Evolutionary conservation across 2,797 vertebrate genomes (phyloP).

Genomic region (Pachyuromys duprasi): DNA sequence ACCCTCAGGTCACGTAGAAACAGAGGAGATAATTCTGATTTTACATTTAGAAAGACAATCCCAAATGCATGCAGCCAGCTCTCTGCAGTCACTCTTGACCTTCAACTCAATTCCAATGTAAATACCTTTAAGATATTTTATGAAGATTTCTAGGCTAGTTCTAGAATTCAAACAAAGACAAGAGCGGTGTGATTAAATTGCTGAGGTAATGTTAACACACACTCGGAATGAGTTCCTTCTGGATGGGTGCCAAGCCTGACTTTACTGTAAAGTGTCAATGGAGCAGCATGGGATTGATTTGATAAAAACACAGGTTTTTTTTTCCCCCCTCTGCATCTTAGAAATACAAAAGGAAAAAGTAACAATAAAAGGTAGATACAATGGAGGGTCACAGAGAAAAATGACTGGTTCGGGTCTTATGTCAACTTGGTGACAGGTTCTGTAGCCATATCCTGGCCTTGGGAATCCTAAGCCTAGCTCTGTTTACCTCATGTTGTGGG

Average conservation of each 20-base stretch:
- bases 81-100: not conserved
- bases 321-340: not conserved
- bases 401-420: not conserved
- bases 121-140: not conserved
- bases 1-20: not conserved
- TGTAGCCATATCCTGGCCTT: not conserved
- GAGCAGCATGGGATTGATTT: not conserved
- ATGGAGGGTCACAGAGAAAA: not conserved
- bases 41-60: not conserved
- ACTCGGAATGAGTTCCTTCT: not conserved
- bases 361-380: not conserved
- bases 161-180: not conserved
- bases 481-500: not conserved
- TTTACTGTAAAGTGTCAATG: not conserved
- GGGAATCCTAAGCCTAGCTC: not conserved
- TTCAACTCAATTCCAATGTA: not conserved
- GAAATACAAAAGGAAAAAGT: not conserved
- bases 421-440: not conserved
- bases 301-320: too few relatives aligned
- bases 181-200: not conserved
- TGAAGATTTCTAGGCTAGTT: not conserved
- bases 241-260: not conserved
- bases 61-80: not conserved
- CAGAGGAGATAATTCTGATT: not conserved
- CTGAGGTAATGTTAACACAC: not conserved